Evolutionary conservation across 2,888 invertebrate genomes (phyloP), one percentile per base, ranked within the genome.

Genomic region (Ametastegia equiseti): DNA sequence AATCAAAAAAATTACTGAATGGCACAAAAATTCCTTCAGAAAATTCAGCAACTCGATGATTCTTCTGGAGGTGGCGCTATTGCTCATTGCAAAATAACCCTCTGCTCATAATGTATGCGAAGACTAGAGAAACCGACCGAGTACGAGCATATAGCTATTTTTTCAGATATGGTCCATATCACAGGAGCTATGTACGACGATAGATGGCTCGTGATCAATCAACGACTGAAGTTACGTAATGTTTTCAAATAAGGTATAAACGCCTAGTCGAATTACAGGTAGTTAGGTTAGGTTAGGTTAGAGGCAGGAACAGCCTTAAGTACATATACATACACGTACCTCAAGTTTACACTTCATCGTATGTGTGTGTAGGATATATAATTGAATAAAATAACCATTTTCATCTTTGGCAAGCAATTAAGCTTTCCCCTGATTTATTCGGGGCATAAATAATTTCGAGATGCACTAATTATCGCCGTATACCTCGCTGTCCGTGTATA

Each of bases 371-470:
- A 33, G 33, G 3, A 36, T 30, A 30, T 75, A 54, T 75, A 75
- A 75, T 75, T 75, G 75, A 75, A 75, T 75, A 36, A 75, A 75
- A 75, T 75, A 54, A 75, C 75, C 75, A 75, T 75, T 75, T 54
- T 75, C 75, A 78, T 78, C 78, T 81, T 81, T 71, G 81, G 75
- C 81, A 89, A 88, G 89, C 89, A 90, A 90, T 90, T 90, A 89
- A 89, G 88, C 87, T 89, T 87, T 88, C 87, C 86, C 86, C 86
- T 90, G 89, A 90, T 90, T 90, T 90, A 90, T 90, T 87, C 87
- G 82, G 84, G 88, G 88, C 89, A 90, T 90, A 90, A 90, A 90
- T 90, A 90, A 90, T 90, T 89, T 89, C 88, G 88, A 90, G 90
- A 89, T 89, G 89, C 88, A 89, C 90, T 90, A 90, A 90, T 90